Evolutionary conservation across 1,140 invertebrate species (phyloP).

Genomic region (Anthonomus grandis): DNA sequence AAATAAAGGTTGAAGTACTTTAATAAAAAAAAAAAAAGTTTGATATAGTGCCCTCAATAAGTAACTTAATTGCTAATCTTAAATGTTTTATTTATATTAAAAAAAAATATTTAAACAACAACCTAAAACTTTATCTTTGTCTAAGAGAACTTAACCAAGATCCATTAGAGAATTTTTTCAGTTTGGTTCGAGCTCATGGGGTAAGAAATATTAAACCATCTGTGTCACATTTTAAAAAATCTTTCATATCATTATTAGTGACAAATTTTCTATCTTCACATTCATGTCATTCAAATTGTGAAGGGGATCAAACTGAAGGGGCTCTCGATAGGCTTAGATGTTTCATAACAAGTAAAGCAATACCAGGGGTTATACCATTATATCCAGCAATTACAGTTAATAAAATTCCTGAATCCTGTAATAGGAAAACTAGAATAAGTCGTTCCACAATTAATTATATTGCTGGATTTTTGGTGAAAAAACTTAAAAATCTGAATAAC

Average conservation of each 20-base stretch:
- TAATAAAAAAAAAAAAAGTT: slow-evolving; percentile 1
- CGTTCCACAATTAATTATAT: too few relatives aligned
- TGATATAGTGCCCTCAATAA: slow-evolving; percentile 14
- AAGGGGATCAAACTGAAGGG: slow-evolving; percentile 11
- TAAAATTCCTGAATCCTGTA: too few relatives aligned
- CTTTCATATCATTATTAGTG: slow-evolving; percentile 23
- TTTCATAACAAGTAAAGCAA: slow-evolving; percentile 1
- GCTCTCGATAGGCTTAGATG: slow-evolving; percentile 1
- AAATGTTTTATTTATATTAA: slow-evolving; percentile 17
- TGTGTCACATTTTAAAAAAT: slow-evolving; percentile 6
- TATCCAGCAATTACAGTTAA: too few relatives aligned
- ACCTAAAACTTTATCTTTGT: slow-evolving; percentile 15
- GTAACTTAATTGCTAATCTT: slow-evolving; percentile 25
- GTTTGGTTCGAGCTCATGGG: slow-evolving; percentile 23
- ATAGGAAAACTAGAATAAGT: too few relatives aligned
- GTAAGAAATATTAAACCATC: slow-evolving; percentile 22
- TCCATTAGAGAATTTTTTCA: slow-evolving; percentile 32
- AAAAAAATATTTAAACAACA: slow-evolving; percentile 14
- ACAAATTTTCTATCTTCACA: slow-evolving; percentile 22
- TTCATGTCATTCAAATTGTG: slow-evolving; percentile 23
- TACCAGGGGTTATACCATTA: neutral
- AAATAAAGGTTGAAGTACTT: slow-evolving; percentile 1
- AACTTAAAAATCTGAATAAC: too few relatives aligned
- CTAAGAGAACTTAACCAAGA: slow-evolving; percentile 27
- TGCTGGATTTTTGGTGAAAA: too few relatives aligned